A percentile compares a stretch with the other conserved stretches of the same genome.
Conservation (phyloP, 2,113 vertebrate genomes). For the Tiliqua scincoides region DNA sequence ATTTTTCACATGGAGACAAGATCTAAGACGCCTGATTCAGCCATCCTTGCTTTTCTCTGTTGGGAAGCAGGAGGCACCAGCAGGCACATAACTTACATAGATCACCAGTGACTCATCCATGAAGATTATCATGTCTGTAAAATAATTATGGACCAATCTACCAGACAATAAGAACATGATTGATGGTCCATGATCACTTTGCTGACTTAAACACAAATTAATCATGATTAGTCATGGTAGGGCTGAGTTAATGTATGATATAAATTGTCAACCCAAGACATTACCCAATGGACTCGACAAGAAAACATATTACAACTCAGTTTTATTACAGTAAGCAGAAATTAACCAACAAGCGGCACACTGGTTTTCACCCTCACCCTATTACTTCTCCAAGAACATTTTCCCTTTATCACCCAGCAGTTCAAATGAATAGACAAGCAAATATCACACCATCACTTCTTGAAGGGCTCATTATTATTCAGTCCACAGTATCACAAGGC, state of each 20-base stretch:
- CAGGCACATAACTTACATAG: not conserved
- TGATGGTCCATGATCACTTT: not conserved
- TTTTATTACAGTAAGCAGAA: not conserved
- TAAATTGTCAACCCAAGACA: conserved; percentile 19
- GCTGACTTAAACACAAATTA: not conserved
- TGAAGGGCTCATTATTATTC: conserved; percentile 38
- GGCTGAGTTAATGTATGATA: conserved; percentile 17
- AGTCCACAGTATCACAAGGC: conserved; percentile 45
- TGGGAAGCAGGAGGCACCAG: not conserved
- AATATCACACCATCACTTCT: not conserved
- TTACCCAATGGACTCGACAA: not conserved
- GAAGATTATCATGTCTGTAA: conserved; percentile 11
- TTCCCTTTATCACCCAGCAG: conserved; percentile 19
- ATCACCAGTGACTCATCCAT: conserved; percentile 12
- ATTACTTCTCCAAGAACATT: not conserved
- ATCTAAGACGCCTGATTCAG: not conserved
- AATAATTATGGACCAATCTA: not conserved
- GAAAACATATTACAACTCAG: not conserved
- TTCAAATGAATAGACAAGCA: not conserved
- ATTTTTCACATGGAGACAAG: not conserved
- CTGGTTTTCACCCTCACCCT: conserved; percentile 2
- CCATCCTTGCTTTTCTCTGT: not conserved
- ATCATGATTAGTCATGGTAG: conserved; percentile 1
- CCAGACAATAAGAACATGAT: conserved; percentile 13
- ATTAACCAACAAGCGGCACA: not conserved